Base-by-base conservation (phyloP, 2,113 vertebrate species). In the Erythrocebus patas region DNA sequence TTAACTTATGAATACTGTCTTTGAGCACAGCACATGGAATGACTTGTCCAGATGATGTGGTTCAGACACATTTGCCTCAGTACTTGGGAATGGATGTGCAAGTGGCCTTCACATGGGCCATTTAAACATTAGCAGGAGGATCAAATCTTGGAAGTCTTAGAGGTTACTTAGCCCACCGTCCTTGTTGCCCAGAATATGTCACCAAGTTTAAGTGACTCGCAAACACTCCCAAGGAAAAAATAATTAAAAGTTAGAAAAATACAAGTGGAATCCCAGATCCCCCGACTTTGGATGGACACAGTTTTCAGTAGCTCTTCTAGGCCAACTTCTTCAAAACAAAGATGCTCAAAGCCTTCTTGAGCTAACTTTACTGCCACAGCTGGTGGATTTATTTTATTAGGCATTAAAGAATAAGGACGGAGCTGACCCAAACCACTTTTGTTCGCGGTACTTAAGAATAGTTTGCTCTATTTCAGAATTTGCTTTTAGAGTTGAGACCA, bases 371-470 rank as follows among this genome's bases (percentile, higher is more conserved):
- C 16, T 6, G 32, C 59, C 30, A 55, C 23, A 18, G 43, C 50
- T 32, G 0, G 1, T 22, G 8, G 0, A 0, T 2, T 43, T 43
- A 2, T 45, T 30, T 30, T 52, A 38, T 40, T 66, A 11, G 48
- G 13, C 3, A 9, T 18, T 57, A 6, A 50, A 68, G 48, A 50
- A 17, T 0, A 38, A 76, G 50, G 27, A 79, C 10, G 6, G 20
- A 40, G 3, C n/a, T 27, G 30, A 16, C 75, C 45, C 81, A 20
- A 18, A 55, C 13, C 50, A 11, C 23, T 10, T 64, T 17, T n/a
- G 52, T 35, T 84, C 7, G 0, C 6, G 17, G 5, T 32, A 10
- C 27, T 73, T 55, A 48, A 40, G 23, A 32, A 38, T 40, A 8
- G 17, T 66, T 85, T 38, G 59, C 78, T 96, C 0, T 35, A 55